Base-by-base conservation (phyloP, 2,888 invertebrate genomes). In the Epistrophe eligans region DNA sequence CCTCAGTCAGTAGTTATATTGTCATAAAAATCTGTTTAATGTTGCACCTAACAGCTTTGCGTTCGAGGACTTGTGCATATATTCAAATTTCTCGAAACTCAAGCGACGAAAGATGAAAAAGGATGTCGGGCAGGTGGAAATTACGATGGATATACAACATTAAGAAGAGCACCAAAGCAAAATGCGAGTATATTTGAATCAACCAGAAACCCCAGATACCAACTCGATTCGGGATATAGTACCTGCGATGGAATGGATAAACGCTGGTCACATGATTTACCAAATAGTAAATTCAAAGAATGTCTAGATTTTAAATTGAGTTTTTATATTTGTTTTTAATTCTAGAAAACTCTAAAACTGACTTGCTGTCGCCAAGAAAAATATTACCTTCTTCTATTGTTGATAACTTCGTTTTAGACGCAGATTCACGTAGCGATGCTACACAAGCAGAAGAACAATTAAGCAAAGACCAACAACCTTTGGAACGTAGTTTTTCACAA, bases 21-120 rank as follows among this genome's bases (percentile, higher is more conserved):
- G 4, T 50, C 10, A 58, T 45, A 5, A 17, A 45, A 38, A 55
- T 35, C 28, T n/a, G 19, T 40, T n/a, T n/a, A 19, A 40, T 11
- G 55, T 40, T 17, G 2, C 15, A 48, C 1, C 58, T 74, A 77
- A 17, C 28, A 92, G 92, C 91, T 92, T 11, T 98, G 98, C 94
- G 96, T 96, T 93, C 95, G 98, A 92, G 98, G 99, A 90, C 95
- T 97, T 91, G 97, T 98, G 91, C 98, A 99, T 93, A 97, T 99
- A 90, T 98, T 98, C 94, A 98, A 98, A 93, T 98, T 97, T 93
- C 94, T 99, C 89, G 98, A 98, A 92, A 96, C 96, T 91, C 97
- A 97, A 94, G 97, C 98, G 64, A 95, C 95, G 91, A 97, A 96
- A 93, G 95, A 94, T 70, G 93, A 93, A 89, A 92, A 92, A 87